Evolutionary conservation across 2,113 vertebrate genomes (phyloP), one percentile per base, ranked within the genome.

Genomic region (Cnemophilus loriae): DNA sequence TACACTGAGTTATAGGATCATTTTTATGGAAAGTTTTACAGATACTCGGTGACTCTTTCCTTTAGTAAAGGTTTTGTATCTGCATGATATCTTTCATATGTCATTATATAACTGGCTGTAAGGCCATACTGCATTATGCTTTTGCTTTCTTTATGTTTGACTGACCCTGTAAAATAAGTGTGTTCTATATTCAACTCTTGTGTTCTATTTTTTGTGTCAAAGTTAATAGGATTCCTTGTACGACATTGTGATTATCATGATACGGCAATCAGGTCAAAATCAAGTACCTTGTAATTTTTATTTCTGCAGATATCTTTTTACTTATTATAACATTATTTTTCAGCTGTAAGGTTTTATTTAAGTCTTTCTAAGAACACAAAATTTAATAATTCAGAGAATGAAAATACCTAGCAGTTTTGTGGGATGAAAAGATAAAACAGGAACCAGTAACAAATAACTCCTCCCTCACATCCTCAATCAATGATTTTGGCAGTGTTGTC

Each of bases 111-210:
- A 60, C 26, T 46, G 52, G 33, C 13, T 69, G 11, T 37, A 56
- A 86, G 23, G 7, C 5, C 6, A 23, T 44, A 21, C 7, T 10
- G 1, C 49, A 24, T 32, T n/a, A 7, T 10, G 13, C 2, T 67
- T 84, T 80, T 32, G 11, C 10, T 37, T 73, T 50, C 24, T 39
- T 65, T 67, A 27, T 63, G 9, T 42, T 10, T 41, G 22, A 24
- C 20, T 41, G 30, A 41, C 30, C 7, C 17, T 87, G 10, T 27
- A 67, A 63, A 83, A 59, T 2, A 33, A 42, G 1, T 39, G 3
- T 39, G 5, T 33, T 53, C n/a, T 61, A 2, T 52, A 19, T 47
- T 56, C 0, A 2, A 28, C 5, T 13, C 8, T 24, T 42, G 2
- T 39, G 8, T 56, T 42, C 30, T 65, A 1, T 13, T n/a, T 65